Evolutionary conservation across 2,113 vertebrate species (phyloP), one percentile per base, ranked within the genome.

Genomic region (Callipepla squamata): DNA sequence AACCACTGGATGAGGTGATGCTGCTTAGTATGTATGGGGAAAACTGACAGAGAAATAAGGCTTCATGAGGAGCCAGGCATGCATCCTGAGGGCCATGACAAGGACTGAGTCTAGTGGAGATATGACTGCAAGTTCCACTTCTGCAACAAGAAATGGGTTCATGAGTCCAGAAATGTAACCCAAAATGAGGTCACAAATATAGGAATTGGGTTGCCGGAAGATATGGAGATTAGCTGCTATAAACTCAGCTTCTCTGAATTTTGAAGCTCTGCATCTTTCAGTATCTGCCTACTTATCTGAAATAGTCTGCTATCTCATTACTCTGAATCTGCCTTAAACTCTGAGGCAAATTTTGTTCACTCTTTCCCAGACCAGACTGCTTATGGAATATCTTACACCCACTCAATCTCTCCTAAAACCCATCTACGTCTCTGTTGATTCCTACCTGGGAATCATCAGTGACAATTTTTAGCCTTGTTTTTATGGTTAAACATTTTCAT

Each of bases 331-430:
- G 13, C 82, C 61, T 88, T 94, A 80, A 95, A 79, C 82, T 96
- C 82, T 83, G 59, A 90, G 79, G 68, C 55, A 90, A 93, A 92
- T 92, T 96, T 92, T 93, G 42, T 93, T 96, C 91, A 44, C 45
- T 81, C 67, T 90, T 77, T 81, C 38, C 55, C 36, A 85, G 69
- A 63, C 58, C 36, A 87, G 66, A 63, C 58, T 93, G 40, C 74
- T 93, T 95, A 84, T 69, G 80, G 69, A 93, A 80, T 93, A 73
- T 92, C 87, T 92, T 89, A 50, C 66, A 95, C 74, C 69, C 45
- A 89, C 88, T 94, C 65, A 68, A 10, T 89, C 34, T 74, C 57
- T 93, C 38, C 82, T 74, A 85, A 89, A 89, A 28, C 59, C 38
- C 36, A 51, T 85, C 87, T 94, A 89, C 92, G 79, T 73, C 86